phyloP scores from a whole-genome alignment of 2,113 vertebrate genomes.

The Heliornis fulica region DNA sequence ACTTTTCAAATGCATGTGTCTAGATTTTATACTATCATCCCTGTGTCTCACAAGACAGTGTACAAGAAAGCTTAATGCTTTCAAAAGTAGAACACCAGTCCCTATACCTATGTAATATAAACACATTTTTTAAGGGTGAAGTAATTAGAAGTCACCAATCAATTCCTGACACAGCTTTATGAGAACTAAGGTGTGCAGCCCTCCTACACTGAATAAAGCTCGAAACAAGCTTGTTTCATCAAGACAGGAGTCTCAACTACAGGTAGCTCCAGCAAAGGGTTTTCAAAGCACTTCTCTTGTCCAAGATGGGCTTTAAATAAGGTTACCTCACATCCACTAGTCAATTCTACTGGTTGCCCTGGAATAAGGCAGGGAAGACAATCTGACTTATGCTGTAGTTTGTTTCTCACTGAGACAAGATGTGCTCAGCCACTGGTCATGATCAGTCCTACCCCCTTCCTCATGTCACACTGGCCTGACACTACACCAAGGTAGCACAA shows the following conservation, averaged over 20 bases:
- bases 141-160: not conserved
- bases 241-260: not conserved
- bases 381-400: not conserved
- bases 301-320: not conserved
- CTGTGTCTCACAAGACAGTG: not conserved
- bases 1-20: not conserved
- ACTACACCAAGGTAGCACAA: not conserved
- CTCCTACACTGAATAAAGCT: not conserved
- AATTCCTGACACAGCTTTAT: not conserved
- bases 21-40: not conserved
- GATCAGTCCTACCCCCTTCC: not conserved
- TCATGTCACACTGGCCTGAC: not conserved
- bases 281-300: not conserved
- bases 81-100: not conserved
- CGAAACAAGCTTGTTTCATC: not conserved
- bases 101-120: not conserved
- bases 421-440: not conserved
- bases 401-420: not conserved
- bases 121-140: not conserved
- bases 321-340: not conserved
- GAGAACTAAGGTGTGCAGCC: not conserved
- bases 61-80: not conserved
- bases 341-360: not conserved
- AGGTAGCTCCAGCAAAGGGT: not conserved
- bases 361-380: not conserved